Base-by-base conservation (phyloP, 2,797 vertebrate species). In the Pangasius krempfi region DNA sequence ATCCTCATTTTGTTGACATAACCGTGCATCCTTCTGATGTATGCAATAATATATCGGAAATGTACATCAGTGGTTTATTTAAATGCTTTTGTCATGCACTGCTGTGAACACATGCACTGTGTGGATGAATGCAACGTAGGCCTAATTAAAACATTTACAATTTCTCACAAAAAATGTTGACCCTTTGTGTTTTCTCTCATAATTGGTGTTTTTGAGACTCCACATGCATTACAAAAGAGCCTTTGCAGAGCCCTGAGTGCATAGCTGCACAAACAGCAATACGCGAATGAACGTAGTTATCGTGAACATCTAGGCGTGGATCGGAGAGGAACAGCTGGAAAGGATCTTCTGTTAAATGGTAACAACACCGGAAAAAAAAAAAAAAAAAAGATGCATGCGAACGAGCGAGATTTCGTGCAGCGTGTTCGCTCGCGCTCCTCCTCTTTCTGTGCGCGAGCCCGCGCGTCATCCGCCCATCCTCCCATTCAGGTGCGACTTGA, bases 171-270 rank as follows among this genome's bases (percentile, higher is more conserved):
- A 40, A 40, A 82, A 60, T 60, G 2, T 60, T 58, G 8, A 33
- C n/a, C 14, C n/a, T 80, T 25, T 50, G 40, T 47, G 72, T 5
- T 27, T 22, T 1, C 44, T n/a, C 4, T 10, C 14, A 79, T 54
- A 79, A 30, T 18, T 76, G 0, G 47, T 44, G 52, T 62, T 87
- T 86, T 9, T 40, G 76, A 66, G 60, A 75, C 18, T 80, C 9
- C 64, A 75, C 76, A 87, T 54, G 16, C 80, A 62, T 91, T 90
- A 90, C 86, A 86, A 89, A 90, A 91, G 73, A 50, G 86, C 81
- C 52, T 86, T 78, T 84, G 27, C 60, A 80, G 40, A 86, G 68
- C 62, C 40, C 27, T 18, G 33, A 68, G 30, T 47, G 27, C 18
- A 52, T 47, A 52, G 22, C 44, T 58, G 33, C 44, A 70, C 9